Evolutionary conservation across 2,797 vertebrate species (phyloP).

Genomic region (Pogonophryne albipinna): DNA sequence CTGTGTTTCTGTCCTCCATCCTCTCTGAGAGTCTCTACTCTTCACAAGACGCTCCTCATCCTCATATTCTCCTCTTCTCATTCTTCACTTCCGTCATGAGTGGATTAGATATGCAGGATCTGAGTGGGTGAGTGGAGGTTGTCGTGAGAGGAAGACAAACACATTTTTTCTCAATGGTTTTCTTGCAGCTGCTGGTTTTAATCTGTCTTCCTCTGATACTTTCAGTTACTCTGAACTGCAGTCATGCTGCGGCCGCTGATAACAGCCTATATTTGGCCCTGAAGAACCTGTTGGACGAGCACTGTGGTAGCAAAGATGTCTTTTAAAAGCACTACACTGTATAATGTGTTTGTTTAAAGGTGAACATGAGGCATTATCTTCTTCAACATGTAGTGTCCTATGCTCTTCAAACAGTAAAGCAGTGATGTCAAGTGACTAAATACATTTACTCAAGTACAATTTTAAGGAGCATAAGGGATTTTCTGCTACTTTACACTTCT

Average conservation of each 20-base stretch:
- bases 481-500: too few species aligned
- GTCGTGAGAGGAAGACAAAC: constrained; percentile 16
- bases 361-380: too few species aligned
- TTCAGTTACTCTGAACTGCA: constrained; percentile 70
- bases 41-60: constrained; percentile 33
- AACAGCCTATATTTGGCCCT: constrained; percentile 77
- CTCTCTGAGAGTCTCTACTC: constrained; percentile 32
- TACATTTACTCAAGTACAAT: too few species aligned
- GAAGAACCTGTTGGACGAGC: constrained; percentile 34
- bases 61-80: constrained; percentile 22
- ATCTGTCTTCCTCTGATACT: constrained; percentile 64
- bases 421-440: too few species aligned
- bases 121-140: constrained; percentile 62
- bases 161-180: constrained; percentile 58
- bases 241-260: constrained; percentile 73
- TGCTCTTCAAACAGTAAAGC: too few species aligned
- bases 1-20: constrained; percentile 53
- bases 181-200: constrained; percentile 54
- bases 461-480: too few species aligned
- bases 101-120: constrained; percentile 64
- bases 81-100: constrained; percentile 59
- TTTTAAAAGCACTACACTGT: background rate
- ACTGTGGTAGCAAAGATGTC: background rate
- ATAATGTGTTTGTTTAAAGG: background rate
- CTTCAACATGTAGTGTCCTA: too few species aligned